Evolutionary conservation across 1,140 invertebrate species (phyloP).

Genomic region (Harlomillsia oculata): DNA sequence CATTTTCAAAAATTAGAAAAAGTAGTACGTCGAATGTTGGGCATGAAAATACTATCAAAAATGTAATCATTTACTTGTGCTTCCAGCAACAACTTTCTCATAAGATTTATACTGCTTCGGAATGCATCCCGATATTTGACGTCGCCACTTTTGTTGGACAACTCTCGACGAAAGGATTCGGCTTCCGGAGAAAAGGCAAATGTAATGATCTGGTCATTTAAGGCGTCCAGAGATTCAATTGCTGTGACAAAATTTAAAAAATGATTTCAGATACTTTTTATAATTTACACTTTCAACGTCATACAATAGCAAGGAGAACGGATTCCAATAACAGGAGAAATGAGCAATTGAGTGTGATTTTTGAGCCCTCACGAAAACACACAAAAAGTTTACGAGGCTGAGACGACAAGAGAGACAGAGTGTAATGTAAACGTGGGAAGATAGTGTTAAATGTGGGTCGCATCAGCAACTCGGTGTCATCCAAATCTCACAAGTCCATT

Average conservation of each 20-base stretch:
- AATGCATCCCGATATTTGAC: slow-evolving; percentile 38
- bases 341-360: too few species aligned
- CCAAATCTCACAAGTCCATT: slow-evolving; percentile 3
- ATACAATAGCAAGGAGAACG: too few species aligned
- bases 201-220: slow-evolving; percentile 45
- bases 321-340: too few species aligned
- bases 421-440: too few species aligned
- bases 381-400: too few species aligned
- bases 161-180: slow-evolving; percentile 21
- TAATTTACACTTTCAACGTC: not conserved
- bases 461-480: too few species aligned
- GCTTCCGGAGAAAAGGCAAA: slow-evolving; percentile 39
- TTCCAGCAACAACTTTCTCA: slow-evolving; percentile 43
- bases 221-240: slow-evolving; percentile 43
- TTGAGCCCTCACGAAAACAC: too few species aligned
- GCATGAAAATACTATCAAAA: not conserved
- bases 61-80: slow-evolving; percentile 38
- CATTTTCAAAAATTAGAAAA: slow-evolving; percentile 6
- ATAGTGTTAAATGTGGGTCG: too few species aligned
- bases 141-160: slow-evolving; percentile 33
- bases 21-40: not conserved
- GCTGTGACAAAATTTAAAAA: slow-evolving; percentile 37
- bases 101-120: slow-evolving; percentile 42
- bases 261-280: not conserved
- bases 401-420: too few species aligned